Evolutionary conservation across 2,888 invertebrate species (phyloP).

Genomic region (Caenorhabditis sp.): DNA sequence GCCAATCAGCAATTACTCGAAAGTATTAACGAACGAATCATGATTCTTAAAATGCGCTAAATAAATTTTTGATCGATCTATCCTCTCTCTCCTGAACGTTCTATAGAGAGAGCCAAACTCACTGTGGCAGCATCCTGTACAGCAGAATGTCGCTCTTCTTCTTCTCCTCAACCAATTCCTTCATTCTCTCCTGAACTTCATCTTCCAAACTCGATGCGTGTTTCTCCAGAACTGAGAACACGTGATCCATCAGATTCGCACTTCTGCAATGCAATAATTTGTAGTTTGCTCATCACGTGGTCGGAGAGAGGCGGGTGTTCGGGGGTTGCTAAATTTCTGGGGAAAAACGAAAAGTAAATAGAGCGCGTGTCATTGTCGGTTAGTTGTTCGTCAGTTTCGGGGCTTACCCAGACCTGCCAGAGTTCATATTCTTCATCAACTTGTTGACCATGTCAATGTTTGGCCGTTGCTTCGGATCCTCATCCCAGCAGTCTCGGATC

Average conservation of each 20-base stretch:
- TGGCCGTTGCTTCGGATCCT: slow-evolving; percentile 76
- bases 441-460: slow-evolving; percentile 74
- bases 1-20: slow-evolving; percentile 12
- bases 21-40: slow-evolving; percentile 54
- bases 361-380: too few species aligned
- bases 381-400: slow-evolving; percentile 11
- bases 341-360: slow-evolving; percentile 37
- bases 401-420: slow-evolving; percentile 69
- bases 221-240: slow-evolving; percentile 79
- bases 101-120: slow-evolving; percentile 19
- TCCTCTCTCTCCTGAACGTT: not conserved
- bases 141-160: slow-evolving; percentile 77
- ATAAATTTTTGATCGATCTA: slow-evolving; percentile 37
- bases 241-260: slow-evolving; percentile 81
- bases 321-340: slow-evolving; percentile 25
- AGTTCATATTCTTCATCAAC: slow-evolving; percentile 78
- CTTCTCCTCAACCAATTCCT: slow-evolving; percentile 78
- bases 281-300: slow-evolving; percentile 39
- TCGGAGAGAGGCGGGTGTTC: slow-evolving; percentile 29
- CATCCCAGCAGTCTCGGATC: slow-evolving; percentile 80
- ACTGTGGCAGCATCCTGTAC: slow-evolving; percentile 79
- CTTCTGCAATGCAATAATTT: slow-evolving; percentile 63
- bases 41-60: slow-evolving; percentile 33
- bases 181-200: slow-evolving; percentile 77
- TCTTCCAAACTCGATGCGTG: slow-evolving; percentile 74